Evolutionary conservation across 2,888 invertebrate species (phyloP), one percentile per base, ranked within the genome.

Genomic region (Tetramorium bicarinatum): DNA sequence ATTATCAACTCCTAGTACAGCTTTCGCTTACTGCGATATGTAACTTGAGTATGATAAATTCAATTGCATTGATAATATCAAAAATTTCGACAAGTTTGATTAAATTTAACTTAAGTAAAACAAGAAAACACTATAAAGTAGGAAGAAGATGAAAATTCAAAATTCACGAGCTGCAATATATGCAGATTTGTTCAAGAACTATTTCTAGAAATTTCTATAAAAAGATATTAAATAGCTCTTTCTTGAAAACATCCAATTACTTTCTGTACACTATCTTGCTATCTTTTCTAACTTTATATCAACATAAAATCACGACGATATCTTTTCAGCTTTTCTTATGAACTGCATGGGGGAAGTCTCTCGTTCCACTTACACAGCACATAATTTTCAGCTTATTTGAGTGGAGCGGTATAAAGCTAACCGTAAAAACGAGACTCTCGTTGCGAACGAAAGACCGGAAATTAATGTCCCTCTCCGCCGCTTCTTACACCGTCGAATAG

Each of bases 301-400:
- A 34, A 71, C 71, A 59, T 69, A 34, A 79, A 79, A 69, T 79
- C 69, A 56, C 56, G 64, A 71, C 66, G 66, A 81, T 49, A 77
- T 52, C 74, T 86, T 75, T 83, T 81, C 83, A 85, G 75, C 56
- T 71, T 64, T 67, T 52, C 47, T 79, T 49, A 11, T 15, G 49
- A 74, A 21, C n/a, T 44, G 44, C 4, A 44, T 29, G 29, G 7
- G 29, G 62, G 13, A 29, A 47, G 9, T 67, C 34, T 21, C 77
- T 84, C 74, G 59, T 89, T 84, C 79, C 56, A 85, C 80, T 85
- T 85, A 77, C 87, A 80, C 62, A 66, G 52, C 89, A 81, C 84
- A 89, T 87, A 87, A 87, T 89, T 89, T 85, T 82, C 64, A 77
- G 85, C 84, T 84, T 81, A 84, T 88, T 88, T 84, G 76, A 85